Percentiles rank a stretch among this genome's conserved stretches.
Evolutionary conservation across 53 echinoderm and acorn worm species (phyloP).

Genomic region (Mesocentrotus franciscanus): DNA sequence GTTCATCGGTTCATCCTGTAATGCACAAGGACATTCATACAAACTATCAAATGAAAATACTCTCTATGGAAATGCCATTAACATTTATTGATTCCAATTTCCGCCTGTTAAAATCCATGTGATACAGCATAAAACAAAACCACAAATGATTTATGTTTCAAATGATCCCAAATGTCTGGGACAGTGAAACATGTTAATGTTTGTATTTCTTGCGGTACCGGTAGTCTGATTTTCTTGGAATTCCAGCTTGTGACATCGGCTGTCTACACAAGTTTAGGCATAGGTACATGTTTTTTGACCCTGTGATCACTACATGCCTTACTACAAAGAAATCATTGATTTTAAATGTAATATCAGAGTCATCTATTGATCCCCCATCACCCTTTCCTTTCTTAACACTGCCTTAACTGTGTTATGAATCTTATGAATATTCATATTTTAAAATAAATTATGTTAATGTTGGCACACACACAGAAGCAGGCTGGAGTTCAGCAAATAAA

Average conservation of each 20-base stretch:
- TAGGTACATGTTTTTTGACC: neutral
- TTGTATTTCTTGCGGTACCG: neutral
- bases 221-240: constrained; percentile 15
- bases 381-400: neutral
- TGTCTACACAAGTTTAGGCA: neutral
- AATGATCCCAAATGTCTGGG: neutral
- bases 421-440: no score
- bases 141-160: constrained; percentile 17
- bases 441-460: no score
- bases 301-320: neutral
- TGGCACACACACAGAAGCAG: no score
- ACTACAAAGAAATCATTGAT: neutral
- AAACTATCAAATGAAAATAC: neutral
- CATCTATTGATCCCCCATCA: neutral
- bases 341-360: no score
- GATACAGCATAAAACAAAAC: neutral
- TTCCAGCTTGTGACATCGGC: neutral
- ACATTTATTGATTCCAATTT: neutral
- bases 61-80: neutral
- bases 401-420: neutral
- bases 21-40: neutral
- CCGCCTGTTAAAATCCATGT: neutral
- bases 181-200: neutral
- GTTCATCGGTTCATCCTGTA: neutral
- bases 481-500: no score